Percentiles rank a stretch among this genome's conserved stretches.
Evolutionary conservation across 2,888 invertebrate genomes (phyloP).

Genomic region (Eilema depressum): DNA sequence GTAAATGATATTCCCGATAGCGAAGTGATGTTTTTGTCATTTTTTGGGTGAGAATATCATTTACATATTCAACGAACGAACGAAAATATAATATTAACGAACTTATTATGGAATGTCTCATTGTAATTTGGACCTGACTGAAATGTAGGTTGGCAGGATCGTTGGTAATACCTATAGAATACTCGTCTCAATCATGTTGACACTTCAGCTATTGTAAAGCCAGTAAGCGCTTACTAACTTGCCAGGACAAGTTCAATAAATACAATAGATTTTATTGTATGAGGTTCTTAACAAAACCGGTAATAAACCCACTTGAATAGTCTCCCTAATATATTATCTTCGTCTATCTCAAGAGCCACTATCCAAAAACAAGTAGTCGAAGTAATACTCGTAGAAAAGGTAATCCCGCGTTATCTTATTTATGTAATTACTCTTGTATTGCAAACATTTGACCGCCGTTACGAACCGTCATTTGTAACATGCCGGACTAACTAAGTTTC

Average conservation of each 20-base stretch:
- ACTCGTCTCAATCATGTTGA: too few species aligned
- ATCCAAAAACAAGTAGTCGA: conserved; percentile 33
- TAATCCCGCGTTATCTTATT: conserved; percentile 48
- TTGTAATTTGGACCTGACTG: not conserved
- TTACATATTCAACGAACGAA: too few species aligned
- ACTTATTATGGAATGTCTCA: not conserved
- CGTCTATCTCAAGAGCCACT: not conserved
- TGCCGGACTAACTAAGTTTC: conserved; percentile 60
- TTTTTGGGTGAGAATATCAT: too few species aligned
- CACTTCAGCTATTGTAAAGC: not conserved
- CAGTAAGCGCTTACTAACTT: not conserved
- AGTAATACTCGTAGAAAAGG: conserved; percentile 41
- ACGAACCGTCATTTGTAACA: conserved; percentile 59
- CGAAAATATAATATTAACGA: too few species aligned
- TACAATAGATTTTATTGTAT: not conserved
- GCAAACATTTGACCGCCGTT: conserved; percentile 55
- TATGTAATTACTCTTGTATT: conserved; percentile 54
- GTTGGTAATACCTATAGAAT: too few species aligned
- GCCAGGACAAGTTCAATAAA: not conserved
- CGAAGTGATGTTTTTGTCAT: too few species aligned
- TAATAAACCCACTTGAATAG: not conserved
- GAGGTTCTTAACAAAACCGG: not conserved
- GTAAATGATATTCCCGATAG: too few species aligned
- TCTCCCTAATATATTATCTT: too few species aligned
- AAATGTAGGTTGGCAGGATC: too few species aligned